Evolutionary conservation across 2,797 vertebrate genomes (phyloP), one percentile per base, ranked within the genome.

Genomic region (Gallinago solitaria): DNA sequence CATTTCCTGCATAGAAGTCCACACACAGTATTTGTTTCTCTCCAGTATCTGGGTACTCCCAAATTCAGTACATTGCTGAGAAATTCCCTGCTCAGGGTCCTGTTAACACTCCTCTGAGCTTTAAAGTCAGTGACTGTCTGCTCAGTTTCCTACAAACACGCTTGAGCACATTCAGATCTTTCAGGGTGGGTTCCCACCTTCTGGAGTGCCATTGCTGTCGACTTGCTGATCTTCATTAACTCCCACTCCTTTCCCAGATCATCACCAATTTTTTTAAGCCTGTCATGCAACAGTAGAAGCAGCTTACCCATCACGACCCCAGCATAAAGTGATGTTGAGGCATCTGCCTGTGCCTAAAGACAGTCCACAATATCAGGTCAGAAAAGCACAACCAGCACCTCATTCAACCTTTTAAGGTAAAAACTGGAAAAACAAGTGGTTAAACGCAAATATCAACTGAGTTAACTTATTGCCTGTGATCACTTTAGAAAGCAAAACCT

Each of bases 191-290:
- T 71, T 93, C 74, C 89, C 45, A 94, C 93, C 93, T 91, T 95
- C 89, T 94, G 93, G 79, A 94, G 41, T 61, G 87, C 28, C 48
- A 73, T 2, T 21, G 2, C 43, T 48, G 68, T 54, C n/a, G 3
- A 23, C 57, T 93, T 90, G 71, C 77, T 93, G 53, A 91, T 93
- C 57, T 78, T 91, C 0, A 4, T 76, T 73, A 93, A 86, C 87
- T 88, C 90, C 93, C 59, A 95, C 88, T 87, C 51, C 59, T 84
- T 96, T 54, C 89, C 63, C 81, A 84, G 53, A 93, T 17, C 69
- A 53, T 83, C 91, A 93, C 25, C 3, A 23, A 4, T 68, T 85
- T 48, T 86, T 80, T 11, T 78, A 12, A 81, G 45, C 50, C 61
- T 89, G 57, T 71, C 65, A 83, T 24, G 53, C 56, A 80, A 87